phyloP scores from a whole-genome alignment of 2,888 invertebrate species.

The Heteromurus nitidus region DNA sequence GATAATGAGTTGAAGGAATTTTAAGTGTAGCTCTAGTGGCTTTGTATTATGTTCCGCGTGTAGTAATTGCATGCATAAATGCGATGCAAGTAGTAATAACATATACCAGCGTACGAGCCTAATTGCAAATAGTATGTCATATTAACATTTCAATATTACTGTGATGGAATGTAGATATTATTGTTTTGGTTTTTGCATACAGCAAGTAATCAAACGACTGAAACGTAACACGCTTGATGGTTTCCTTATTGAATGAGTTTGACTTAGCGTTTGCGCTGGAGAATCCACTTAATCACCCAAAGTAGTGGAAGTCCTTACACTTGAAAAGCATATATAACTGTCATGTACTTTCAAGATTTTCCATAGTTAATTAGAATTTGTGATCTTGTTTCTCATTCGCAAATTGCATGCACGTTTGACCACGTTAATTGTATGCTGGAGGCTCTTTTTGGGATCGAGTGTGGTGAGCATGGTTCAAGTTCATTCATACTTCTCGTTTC shows the following conservation, averaged over 20 bases:
- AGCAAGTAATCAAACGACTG: too few relatives aligned
- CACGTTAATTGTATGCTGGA: neutral
- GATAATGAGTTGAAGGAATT: neutral
- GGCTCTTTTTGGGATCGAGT: neutral
- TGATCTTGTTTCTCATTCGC: neutral
- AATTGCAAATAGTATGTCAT: too few relatives aligned
- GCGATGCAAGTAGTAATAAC: neutral
- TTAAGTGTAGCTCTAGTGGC: too few relatives aligned
- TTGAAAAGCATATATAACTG: neutral
- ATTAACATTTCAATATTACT: too few relatives aligned
- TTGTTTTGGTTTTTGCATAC: too few relatives aligned
- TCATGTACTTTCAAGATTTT: conserved; percentile 12
- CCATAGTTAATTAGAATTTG: conserved; percentile 14
- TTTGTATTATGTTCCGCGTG: neutral
- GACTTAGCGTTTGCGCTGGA: too few relatives aligned
- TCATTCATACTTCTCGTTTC: neutral
- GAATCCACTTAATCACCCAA: too few relatives aligned
- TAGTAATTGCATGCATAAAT: neutral
- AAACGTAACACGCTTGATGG: too few relatives aligned
- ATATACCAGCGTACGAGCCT: too few relatives aligned
- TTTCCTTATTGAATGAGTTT: too few relatives aligned
- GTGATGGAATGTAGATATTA: too few relatives aligned
- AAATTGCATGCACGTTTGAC: neutral
- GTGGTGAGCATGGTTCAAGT: neutral
- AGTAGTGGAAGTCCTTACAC: too few relatives aligned